Conservation (phyloP, 2,113 vertebrate genomes). For the Lasiurus cinereus region DNA sequence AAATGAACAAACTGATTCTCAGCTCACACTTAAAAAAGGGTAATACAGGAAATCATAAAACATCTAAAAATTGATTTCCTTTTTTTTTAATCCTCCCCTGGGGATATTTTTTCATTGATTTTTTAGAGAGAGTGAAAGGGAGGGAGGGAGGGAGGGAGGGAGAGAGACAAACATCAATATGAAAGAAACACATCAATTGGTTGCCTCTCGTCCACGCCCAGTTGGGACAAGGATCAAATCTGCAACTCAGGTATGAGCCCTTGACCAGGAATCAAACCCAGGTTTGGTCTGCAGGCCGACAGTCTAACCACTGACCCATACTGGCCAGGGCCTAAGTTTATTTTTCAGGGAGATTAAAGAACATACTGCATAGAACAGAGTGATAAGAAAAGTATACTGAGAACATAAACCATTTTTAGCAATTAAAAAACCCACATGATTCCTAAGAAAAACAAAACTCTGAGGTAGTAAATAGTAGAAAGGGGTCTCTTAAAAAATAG, state of each 20-base stretch:
- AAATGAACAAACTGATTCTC: neutral
- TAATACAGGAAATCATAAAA: neutral
- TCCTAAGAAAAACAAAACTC: neutral
- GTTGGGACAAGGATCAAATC: too few relatives aligned
- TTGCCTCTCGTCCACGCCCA: too few relatives aligned
- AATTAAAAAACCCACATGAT: neutral
- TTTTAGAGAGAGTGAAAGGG: too few relatives aligned
- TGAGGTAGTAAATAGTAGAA: neutral
- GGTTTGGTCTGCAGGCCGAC: too few relatives aligned
- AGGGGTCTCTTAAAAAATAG: neutral
- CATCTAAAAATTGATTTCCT: neutral
- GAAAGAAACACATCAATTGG: too few relatives aligned
- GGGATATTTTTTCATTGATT: too few relatives aligned
- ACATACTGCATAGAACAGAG: neutral
- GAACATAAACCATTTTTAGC: neutral
- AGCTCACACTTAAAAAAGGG: neutral
- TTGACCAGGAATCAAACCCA: too few relatives aligned
- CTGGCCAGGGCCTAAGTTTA: neutral
- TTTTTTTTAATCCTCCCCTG: too few relatives aligned
- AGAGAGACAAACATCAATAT: too few relatives aligned
- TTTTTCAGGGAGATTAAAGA: neutral
- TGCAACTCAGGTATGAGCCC: too few relatives aligned
- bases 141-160: too few relatives aligned
- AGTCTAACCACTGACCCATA: too few relatives aligned
- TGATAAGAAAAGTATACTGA: conserved; percentile 35